Base-by-base conservation (phyloP, 1,140 invertebrate genomes). In the Formica exsecta region DNA sequence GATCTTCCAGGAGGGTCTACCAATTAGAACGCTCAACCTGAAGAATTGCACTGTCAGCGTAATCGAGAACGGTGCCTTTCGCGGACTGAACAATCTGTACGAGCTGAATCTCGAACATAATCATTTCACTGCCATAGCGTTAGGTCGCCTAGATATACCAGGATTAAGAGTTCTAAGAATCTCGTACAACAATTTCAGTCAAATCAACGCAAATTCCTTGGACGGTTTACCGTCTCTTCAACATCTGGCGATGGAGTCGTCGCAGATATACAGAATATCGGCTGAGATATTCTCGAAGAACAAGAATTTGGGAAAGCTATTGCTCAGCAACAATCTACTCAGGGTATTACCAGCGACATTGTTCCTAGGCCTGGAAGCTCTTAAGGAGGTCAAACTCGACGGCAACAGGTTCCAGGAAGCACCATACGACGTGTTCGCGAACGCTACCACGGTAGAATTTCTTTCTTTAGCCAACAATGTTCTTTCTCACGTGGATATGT, bases 181-280 rank as follows among this genome's bases (percentile, higher is more conserved):
- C 22, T 97, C 97, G 8, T 95, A 96, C 77, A 98, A 98, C 92
- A 98, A 98, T 93, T 97, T 98, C 90, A 97, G 96, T 38, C 95
- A 96, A 62, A 94, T 98, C 57, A 96, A 96, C 71, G 96, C 96
- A 3, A 96, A 96, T 73, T 96, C 97, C 32, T 96, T 98, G 84
- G 96, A 97, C 70, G 97, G 97, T 64, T 93, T 98, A 80, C 97
- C 97, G 5, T 97, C 97, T 0, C 94, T 98, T 62, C 97, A 98
- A 91, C 96, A 96, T 36, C 93, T 98, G 1, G 95, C 96, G 9
- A 92, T 98, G 90, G 97, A 98, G 90, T 96, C 96, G 89, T 97
- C 97, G 62, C 96, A 96, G 81, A 96, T 98, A 89, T 94, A 95
- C 4, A 95, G 95, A 44, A 94, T 98, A 80, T 97, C 97, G 0